Conservation (phyloP, 2,888 invertebrate genomes). For the Microdon myrmicae region DNA sequence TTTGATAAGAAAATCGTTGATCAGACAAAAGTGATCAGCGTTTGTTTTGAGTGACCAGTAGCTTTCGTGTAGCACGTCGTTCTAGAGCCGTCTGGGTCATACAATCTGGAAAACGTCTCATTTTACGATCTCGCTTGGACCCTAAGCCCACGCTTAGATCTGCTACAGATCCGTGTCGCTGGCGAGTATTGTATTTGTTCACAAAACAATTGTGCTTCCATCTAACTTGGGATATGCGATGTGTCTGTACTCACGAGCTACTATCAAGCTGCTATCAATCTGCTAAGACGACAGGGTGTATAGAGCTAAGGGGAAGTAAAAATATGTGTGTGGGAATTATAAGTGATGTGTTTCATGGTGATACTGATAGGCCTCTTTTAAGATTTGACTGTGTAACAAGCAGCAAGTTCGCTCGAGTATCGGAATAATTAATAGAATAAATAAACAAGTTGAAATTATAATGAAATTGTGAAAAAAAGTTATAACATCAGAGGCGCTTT, state of each 20-base stretch:
- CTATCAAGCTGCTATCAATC: slow-evolving; percentile 45
- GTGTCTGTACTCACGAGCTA: slow-evolving; percentile 35
- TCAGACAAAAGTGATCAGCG: slow-evolving; percentile 37
- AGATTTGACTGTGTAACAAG: slow-evolving; percentile 63
- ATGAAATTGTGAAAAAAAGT: not conserved
- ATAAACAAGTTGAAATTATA: no score
- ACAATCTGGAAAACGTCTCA: no score
- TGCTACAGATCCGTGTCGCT: no score
- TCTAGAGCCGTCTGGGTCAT: no score
- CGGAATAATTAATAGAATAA: slow-evolving; percentile 1
- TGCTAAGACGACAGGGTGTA: slow-evolving; percentile 23
- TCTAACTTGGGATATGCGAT: no score
- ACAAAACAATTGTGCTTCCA: no score
- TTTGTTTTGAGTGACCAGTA: slow-evolving; percentile 9
- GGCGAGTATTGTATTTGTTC: no score
- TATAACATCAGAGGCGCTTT: no score
- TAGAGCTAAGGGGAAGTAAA: slow-evolving; percentile 19
- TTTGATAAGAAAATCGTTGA: slow-evolving; percentile 45
- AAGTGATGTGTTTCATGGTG: slow-evolving; percentile 36
- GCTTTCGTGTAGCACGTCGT: no score
- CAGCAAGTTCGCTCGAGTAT: slow-evolving; percentile 54
- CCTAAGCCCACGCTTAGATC: no score
- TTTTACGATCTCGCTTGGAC: no score
- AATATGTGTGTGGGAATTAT: slow-evolving; percentile 35
- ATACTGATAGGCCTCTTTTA: slow-evolving; percentile 57